Percentiles rank a stretch among this genome's conserved stretches.
These are phyloP conservation scores for Drosophila nasuta DNA, from an alignment of 1,140 invertebrate genomes.

Conservation along the genomic window DNA sequence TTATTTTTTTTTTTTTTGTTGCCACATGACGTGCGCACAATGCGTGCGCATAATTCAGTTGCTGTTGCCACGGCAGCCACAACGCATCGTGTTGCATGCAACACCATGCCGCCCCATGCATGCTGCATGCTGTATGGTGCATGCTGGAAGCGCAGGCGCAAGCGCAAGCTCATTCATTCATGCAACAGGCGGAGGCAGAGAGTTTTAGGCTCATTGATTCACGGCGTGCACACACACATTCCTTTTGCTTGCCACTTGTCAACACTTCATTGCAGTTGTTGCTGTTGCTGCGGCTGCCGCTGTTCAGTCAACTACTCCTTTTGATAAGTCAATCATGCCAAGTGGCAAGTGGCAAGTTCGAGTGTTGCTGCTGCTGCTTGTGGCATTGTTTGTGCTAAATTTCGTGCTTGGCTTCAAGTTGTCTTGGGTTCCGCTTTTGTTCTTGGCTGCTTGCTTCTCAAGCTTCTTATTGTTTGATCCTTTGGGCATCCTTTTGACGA, in stretches of 20 bases:
- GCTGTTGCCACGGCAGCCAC: constrained; percentile 25
- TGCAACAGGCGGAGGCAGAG: constrained; percentile 40
- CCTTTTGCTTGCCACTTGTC: constrained; percentile 80
- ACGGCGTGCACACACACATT: constrained; percentile 77
- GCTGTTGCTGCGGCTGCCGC: constrained; percentile 17
- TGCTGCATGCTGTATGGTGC: constrained; percentile 43
- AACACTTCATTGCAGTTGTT: constrained; percentile 69
- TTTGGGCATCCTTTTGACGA: constrained; percentile 56
- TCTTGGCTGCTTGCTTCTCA: constrained; percentile 1
- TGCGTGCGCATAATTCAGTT: constrained; percentile 81
- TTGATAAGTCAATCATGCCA: constrained; percentile 82
- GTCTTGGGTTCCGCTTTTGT: constrained; percentile 47
- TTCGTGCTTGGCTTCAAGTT: constrained; percentile 24
- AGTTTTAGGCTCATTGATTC: constrained; percentile 79
- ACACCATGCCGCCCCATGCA: not conserved
- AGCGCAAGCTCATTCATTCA: constrained; percentile 69
- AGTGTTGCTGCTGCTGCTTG: constrained; percentile 57
- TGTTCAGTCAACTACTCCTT: constrained; percentile 61
- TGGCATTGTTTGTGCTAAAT: constrained; percentile 51
- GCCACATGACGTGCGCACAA: constrained; percentile 78
- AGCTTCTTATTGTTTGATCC: constrained; percentile 54
- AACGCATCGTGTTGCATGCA: constrained; percentile 1
- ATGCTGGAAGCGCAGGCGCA: constrained; percentile 52
- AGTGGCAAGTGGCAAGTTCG: constrained; percentile 70
- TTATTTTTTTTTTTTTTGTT: not conserved